Conservation (phyloP, 2,113 vertebrate genomes). For the Xyrauchen texanus region DNA sequence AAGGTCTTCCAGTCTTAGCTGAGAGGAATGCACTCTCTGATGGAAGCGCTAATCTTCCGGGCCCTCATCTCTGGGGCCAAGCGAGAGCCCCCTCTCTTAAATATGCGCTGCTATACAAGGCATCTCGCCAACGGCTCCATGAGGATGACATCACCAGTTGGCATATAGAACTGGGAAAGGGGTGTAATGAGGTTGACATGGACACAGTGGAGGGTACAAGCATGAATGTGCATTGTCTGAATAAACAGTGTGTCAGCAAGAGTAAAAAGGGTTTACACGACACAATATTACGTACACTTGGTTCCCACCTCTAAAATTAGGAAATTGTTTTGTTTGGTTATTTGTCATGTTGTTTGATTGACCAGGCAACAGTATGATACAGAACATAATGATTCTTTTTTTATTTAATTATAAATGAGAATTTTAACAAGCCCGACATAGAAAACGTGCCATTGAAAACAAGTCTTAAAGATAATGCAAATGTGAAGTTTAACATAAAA, state of each 20-base stretch:
- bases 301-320: slow-evolving; percentile 47
- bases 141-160: slow-evolving; percentile 76
- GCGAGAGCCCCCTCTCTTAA: slow-evolving; percentile 25
- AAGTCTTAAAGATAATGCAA: too few species aligned
- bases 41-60: slow-evolving; percentile 58
- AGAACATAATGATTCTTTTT: neutral
- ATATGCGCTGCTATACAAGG: slow-evolving; percentile 48
- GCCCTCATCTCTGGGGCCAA: slow-evolving; percentile 31
- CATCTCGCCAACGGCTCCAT: slow-evolving; percentile 61
- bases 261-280: slow-evolving; percentile 53
- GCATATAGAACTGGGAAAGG: slow-evolving; percentile 62
- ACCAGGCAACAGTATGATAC: neutral
- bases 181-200: slow-evolving; percentile 74
- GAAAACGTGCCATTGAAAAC: neutral
- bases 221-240: slow-evolving; percentile 27
- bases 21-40: slow-evolving; percentile 44
- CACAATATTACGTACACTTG: slow-evolving; percentile 60
- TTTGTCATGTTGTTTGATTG: neutral
- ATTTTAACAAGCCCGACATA: neutral
- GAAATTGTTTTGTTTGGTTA: slow-evolving; percentile 3
- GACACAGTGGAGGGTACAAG: slow-evolving; percentile 26
- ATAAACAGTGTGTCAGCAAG: slow-evolving; percentile 44
- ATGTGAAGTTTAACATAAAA: too few species aligned
- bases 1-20: slow-evolving; percentile 43
- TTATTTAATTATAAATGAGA: too few species aligned